phyloP scores from a whole-genome alignment of 2,113 vertebrate species.

The Brienomyrus brachyistius region DNA sequence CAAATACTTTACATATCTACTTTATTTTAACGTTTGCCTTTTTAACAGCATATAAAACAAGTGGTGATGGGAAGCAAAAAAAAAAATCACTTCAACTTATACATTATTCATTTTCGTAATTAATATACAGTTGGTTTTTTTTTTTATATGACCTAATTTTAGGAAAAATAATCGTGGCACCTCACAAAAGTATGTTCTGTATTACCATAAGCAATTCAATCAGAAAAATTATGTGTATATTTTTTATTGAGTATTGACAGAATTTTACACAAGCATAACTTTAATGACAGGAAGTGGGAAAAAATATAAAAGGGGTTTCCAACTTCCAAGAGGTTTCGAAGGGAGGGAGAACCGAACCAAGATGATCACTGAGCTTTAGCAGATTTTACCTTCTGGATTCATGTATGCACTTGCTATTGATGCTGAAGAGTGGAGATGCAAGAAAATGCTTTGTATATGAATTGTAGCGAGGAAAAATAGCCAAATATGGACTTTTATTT shows the following conservation, averaged over 20 bases:
- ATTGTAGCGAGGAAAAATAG: conserved; percentile 23
- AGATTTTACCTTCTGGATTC: conserved; percentile 30
- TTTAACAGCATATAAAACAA: neutral
- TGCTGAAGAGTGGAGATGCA: neutral
- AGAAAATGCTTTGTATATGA: conserved; percentile 33
- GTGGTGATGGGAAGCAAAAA: neutral
- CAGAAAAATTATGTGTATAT: neutral
- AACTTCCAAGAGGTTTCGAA: neutral
- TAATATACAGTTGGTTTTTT: neutral
- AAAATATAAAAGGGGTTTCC: neutral
- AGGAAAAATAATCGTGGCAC: neutral
- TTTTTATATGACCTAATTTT: neutral
- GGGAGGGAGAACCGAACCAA: conserved; percentile 6
- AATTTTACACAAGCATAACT: neutral
- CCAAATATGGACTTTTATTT: conserved; percentile 21
- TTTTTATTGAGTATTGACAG: neutral
- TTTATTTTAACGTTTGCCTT: neutral
- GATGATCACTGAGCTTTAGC: conserved; percentile 38
- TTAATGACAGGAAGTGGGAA: neutral
- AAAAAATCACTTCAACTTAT: neutral
- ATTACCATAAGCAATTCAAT: neutral
- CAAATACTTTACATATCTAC: neutral
- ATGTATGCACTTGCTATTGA: conserved; percentile 2
- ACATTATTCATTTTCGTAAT: neutral
- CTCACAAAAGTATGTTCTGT: neutral